Conservation (phyloP, 2,888 invertebrate species). For the Nudaria mundana region DNA sequence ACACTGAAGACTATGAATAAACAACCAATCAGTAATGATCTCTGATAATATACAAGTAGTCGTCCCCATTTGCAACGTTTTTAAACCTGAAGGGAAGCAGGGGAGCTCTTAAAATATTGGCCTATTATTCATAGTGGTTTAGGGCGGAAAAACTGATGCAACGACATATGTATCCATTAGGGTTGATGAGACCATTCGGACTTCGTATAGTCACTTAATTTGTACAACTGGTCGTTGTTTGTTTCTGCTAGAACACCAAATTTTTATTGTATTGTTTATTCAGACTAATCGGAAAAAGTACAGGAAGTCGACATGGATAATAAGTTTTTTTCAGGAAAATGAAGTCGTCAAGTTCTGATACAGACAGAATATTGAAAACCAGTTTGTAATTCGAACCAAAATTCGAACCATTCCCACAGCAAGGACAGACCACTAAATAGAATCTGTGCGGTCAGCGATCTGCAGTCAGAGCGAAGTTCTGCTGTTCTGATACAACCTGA, state of each 20-base stretch:
- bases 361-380: too few relatives aligned
- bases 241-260: not conserved
- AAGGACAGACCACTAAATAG: too few relatives aligned
- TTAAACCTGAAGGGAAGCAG: slow-evolving; percentile 11
- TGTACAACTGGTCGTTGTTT: slow-evolving; percentile 58
- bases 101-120: slow-evolving; percentile 43
- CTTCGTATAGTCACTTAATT: slow-evolving; percentile 62
- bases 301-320: too few relatives aligned
- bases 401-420: too few relatives aligned
- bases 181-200: slow-evolving; percentile 69
- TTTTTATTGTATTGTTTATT: too few relatives aligned
- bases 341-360: too few relatives aligned
- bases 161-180: slow-evolving; percentile 80
- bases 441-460: too few relatives aligned
- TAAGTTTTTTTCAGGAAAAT: too few relatives aligned
- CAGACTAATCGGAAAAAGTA: too few relatives aligned
- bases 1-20: slow-evolving; percentile 60
- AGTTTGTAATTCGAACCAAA: too few relatives aligned
- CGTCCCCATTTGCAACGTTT: slow-evolving; percentile 1
- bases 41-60: slow-evolving; percentile 16
- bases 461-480: too few relatives aligned
- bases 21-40: slow-evolving; percentile 53
- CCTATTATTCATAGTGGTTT: slow-evolving; percentile 57
- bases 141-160: slow-evolving; percentile 72
- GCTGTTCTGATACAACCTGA: too few relatives aligned